Evolutionary conservation across 2,888 invertebrate species (phyloP).

Genomic region (Synergus umbraculus): DNA sequence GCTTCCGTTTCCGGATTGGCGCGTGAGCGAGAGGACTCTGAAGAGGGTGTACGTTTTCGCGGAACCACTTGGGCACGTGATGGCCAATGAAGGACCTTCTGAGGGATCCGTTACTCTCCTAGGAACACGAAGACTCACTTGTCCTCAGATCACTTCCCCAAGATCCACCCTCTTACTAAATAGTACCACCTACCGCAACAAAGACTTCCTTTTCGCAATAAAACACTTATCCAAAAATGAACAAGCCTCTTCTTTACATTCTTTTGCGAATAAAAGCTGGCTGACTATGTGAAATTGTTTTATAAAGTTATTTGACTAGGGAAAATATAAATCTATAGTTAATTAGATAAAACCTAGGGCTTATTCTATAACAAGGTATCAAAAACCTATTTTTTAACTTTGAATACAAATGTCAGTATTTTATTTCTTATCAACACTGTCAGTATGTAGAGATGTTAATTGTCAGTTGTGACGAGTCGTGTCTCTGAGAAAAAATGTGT

Average conservation of each 20-base stretch:
- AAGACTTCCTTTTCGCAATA: neutral
- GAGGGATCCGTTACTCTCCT: conserved; percentile 47
- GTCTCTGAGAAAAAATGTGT: conserved; percentile 5
- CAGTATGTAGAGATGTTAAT: no score
- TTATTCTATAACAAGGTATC: neutral
- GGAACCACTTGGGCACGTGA: conserved; percentile 75
- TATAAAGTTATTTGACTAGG: neutral
- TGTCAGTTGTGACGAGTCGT: neutral
- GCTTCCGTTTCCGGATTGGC: conserved; percentile 76
- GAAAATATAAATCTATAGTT: no score
- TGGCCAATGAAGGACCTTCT: conserved; percentile 66
- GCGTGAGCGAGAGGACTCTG: conserved; percentile 65
- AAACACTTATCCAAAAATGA: neutral
- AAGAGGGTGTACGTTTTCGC: conserved; percentile 67
- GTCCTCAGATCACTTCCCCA: conserved; percentile 41
- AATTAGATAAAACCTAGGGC: no score
- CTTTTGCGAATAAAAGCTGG: neutral
- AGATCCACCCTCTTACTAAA: conserved; percentile 6
- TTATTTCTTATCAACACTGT: no score
- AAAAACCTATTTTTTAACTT: no score
- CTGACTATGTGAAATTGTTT: neutral
- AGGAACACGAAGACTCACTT: conserved; percentile 53
- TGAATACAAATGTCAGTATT: no score
- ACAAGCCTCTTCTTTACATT: neutral
- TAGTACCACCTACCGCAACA: neutral